Conservation (phyloP, 92 coral and sea anemone genomes). For the Anthopleura xanthogrammica region DNA sequence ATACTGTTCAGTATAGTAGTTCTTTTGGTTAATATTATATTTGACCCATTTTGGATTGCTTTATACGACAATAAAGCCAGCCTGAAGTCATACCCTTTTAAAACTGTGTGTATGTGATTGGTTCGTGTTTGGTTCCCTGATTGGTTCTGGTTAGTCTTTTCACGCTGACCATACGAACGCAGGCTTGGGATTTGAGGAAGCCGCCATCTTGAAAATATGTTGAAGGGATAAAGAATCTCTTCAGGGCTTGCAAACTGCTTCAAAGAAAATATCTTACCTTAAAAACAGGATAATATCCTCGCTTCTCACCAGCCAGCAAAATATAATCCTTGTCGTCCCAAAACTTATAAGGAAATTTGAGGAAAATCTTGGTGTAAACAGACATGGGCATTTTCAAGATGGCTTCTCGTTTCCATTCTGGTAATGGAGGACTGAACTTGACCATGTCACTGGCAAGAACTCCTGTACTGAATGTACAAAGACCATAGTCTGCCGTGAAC, state of each 20-base stretch:
- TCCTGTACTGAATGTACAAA: conserved; percentile 80
- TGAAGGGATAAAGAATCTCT: background rate
- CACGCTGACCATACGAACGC: no score
- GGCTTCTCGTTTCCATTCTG: conserved; percentile 65
- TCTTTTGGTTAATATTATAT: no score
- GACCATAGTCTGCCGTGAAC: conserved; percentile 65
- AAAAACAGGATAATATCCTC: conserved; percentile 47
- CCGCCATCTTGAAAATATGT: no score
- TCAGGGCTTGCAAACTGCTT: background rate
- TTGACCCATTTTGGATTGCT: no score
- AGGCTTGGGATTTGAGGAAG: no score
- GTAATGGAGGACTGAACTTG: conserved; percentile 59
- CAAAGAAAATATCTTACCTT: conserved; percentile 11
- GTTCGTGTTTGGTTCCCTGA: no score
- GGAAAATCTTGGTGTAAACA: conserved; percentile 58
- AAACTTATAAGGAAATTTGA: conserved; percentile 65
- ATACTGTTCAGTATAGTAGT: no score
- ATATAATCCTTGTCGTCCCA: conserved; percentile 75
- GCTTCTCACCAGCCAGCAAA: conserved; percentile 41
- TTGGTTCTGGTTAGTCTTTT: no score
- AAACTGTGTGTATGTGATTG: no score
- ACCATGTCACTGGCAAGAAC: conserved; percentile 63
- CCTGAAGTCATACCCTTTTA: no score
- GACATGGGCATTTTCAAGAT: conserved; percentile 54
- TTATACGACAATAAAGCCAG: no score